Base-by-base conservation (phyloP, 2,797 vertebrate species). In the Enteromius paludinosus region DNA sequence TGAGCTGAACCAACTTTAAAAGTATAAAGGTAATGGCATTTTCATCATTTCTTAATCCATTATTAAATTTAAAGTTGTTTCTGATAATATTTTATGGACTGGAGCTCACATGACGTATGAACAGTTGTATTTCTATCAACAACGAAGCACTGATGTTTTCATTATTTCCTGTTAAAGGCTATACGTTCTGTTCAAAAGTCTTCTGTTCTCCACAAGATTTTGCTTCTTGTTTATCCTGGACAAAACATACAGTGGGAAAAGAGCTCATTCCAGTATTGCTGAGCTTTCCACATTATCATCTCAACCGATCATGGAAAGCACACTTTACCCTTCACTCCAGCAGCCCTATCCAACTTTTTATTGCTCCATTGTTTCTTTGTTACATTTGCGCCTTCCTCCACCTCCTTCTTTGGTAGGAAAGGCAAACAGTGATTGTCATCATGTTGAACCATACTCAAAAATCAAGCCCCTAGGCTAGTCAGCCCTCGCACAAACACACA, bases 401-500 rank as follows among this genome's bases (percentile, higher is more conserved):
- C 90, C 88, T 88, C 47, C 64, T 87, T 91, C 91, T 92, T 89
- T 90, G 81, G 85, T 89, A 90, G 90, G 91, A 92, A 93, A 89
- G 70, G 90, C 92, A 93, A 94, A 94, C 92, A 94, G 92, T 89
- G 90, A 81, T 90, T 83, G 88, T 92, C 90, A 93, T 94, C 94
- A 93, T 90, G 91, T 88, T 89, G 91, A 93, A 91, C 91, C 90
- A 92, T 93, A 92, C 89, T 87, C 92, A 94, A 93, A 93, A 95
- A 94, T 93, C 89, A 90, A 90, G 91, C 91, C 92, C 90, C 90
- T 83, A 83, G 92, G 93, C 91, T 91, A 88, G 92, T 90, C 92
- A 87, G 89, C 87, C 86, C 92, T 91, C 77, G 7, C 69, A 52
- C 79, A 52, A 65, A 41, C 56, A 89, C 91, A 75, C 45, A 28